Evolutionary conservation across 2,113 vertebrate genomes (phyloP), one percentile per base, ranked within the genome.

Genomic region (Alligator sinensis): DNA sequence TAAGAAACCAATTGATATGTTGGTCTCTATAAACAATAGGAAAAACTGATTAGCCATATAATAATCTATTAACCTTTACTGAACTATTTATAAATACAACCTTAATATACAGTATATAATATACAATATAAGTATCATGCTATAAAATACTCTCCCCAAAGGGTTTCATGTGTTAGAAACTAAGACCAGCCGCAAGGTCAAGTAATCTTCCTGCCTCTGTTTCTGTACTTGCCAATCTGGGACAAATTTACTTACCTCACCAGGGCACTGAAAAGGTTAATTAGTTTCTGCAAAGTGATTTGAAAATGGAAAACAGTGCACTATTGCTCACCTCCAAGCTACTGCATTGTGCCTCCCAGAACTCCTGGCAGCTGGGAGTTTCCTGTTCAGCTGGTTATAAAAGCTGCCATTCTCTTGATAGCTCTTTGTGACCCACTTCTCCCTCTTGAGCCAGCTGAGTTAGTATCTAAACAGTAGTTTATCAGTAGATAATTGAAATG

Each of bases 381-480:
- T 80, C 82, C 90, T 68, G 30, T 70, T 82, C 47, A 95, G 80
- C 7, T 90, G 63, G 84, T 92, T 75, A 64, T 22, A 82, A 77
- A 91, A 92, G 88, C 86, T 78, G 83, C 2, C 0, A 60, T 25
- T 93, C 86, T 91, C 90, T 54, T 11, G 77, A 58, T 25, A 91
- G 88, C 94, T 88, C 62, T 70, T 80, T 1, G 0, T 95, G 95
- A 93, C 93, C 89, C 95, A 94, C 70, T 93, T 94, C 95, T 93
- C 11, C 82, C 84, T 87, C 93, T 18, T 7, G 0, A 87, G 92
- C 87, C 88, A 22, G 75, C 91, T 25, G 28, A 24, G 3, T 88
- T 0, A 89, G 64, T 57, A 47, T 30, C 82, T 86, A 95, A 87
- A 95, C 84, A 94, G 84, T 86, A 96, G 87, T 94, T 96, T 91